A percentile compares a stretch with the other conserved stretches of the same genome.
These are phyloP conservation scores for Arion vulgaris DNA, from an alignment of 1,140 invertebrate species.

Conservation along the genomic window DNA sequence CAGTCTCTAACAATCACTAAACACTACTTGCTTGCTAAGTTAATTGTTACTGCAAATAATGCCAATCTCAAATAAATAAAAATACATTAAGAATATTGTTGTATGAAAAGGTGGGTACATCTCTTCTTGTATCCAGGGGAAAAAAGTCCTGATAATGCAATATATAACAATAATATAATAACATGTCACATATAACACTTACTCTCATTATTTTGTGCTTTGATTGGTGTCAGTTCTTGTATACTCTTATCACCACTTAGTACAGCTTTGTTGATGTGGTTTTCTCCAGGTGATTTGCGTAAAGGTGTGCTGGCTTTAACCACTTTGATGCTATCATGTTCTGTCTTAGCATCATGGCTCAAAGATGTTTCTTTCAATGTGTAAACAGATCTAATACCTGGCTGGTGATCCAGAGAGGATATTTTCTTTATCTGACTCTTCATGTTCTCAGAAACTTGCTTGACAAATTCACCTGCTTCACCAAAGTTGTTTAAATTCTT, in stretches of 20 bases:
- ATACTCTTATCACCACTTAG: background rate
- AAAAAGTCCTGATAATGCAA: no score
- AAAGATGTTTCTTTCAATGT: background rate
- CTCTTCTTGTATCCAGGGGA: no score
- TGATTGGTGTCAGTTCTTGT: background rate
- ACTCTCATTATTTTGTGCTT: background rate
- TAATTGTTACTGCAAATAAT: no score
- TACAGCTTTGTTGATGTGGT: background rate
- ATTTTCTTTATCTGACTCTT: background rate
- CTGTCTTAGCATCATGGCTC: background rate
- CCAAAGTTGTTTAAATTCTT: background rate
- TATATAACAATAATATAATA: no score
- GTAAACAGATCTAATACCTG: background rate
- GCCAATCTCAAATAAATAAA: no score
- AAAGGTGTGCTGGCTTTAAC: background rate
- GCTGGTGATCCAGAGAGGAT: background rate
- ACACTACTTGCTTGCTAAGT: no score
- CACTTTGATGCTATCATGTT: background rate
- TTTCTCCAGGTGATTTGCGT: background rate
- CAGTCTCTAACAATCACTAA: no score
- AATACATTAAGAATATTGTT: no score
- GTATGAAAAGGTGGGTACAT: no score
- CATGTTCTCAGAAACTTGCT: background rate
- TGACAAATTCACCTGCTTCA: background rate
- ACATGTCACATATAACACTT: background rate